Base-by-base conservation (phyloP, 1,140 invertebrate species). In the Berghia stephanieae region DNA sequence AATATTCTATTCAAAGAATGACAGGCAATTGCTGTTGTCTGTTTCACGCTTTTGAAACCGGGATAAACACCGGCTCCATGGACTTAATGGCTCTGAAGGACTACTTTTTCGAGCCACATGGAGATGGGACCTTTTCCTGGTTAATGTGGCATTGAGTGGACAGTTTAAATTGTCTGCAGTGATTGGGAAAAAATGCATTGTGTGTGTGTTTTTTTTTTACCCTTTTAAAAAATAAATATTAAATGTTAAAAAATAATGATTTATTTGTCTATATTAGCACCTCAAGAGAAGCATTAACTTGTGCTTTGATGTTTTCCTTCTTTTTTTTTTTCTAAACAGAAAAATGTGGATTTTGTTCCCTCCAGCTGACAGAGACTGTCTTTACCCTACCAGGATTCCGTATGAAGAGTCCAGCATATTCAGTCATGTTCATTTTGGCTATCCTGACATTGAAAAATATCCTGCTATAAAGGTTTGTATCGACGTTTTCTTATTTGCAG, bases 331-430 rank as follows among this genome's bases (percentile, higher is more conserved):
- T 27, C 27, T 8, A 18, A 16, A 10, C 82, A 96, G 95, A 83
- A 99, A 99, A 89, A 91, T 92, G 73, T 99, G 97, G 97, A 89
- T 96, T 36, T 88, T 99, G n/a, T 98, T 97, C 90, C 94, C 96
- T 21, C 96, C 96, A 24, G 90, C 92, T 78, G 92, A 94, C 52
- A 92, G 91, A 55, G 86, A 92, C 77, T 82, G 81, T 66, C 89
- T 98, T 76, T 92, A 93, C 82, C 93, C 95, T 75, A 95, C 95
- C 13, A 92, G 97, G 86, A 92, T 98, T 77, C 97, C 97, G 21
- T 99, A 96, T 91, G 97, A 99, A 91, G 97, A 99, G 87, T 98
- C 96, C 0, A 98, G 96, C 90, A 92, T 99, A 34, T 99, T 97
- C 88, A 97, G n/a, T n/a, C n/a, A n/a, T n/a, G n/a, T n/a, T n/a